These are phyloP conservation scores for Anabacerthia variegaticeps DNA, from an alignment of 2,797 vertebrate genomes.

Conservation along the genomic window DNA sequence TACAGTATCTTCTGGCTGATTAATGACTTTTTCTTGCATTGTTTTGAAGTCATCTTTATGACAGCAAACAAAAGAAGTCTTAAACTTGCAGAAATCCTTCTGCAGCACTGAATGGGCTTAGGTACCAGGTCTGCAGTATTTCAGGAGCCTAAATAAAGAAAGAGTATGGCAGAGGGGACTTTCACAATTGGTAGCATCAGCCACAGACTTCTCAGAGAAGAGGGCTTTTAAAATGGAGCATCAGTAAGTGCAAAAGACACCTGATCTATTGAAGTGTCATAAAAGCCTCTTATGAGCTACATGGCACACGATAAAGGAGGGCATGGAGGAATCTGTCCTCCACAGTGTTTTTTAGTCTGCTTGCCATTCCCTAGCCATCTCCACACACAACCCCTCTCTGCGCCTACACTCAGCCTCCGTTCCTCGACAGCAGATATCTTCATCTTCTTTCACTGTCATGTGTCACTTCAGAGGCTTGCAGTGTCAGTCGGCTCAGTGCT, in stretches of 20 bases:
- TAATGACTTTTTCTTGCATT: neutral
- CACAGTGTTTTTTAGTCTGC: neutral
- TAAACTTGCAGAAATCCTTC: neutral
- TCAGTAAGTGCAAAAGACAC: neutral
- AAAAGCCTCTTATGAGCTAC: neutral
- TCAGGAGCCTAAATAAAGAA: neutral
- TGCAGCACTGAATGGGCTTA: neutral
- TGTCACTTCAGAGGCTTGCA: neutral
- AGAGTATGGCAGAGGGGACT: neutral
- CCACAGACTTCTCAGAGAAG: neutral
- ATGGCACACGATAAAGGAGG: neutral
- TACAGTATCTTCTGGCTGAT: neutral
- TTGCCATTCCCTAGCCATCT: neutral
- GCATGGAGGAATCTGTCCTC: neutral
- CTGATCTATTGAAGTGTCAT: neutral
- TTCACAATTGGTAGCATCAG: neutral
- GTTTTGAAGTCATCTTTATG: neutral
- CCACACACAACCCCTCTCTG: neutral
- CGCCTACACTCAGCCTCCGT: neutral
- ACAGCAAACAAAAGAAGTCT: neutral
- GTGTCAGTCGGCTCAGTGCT: fast-evolving
- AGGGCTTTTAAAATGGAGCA: neutral
- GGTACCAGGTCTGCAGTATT: neutral
- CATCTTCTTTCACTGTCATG: neutral
- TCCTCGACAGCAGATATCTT: neutral